These are phyloP conservation scores for Agelaius tricolor DNA, from an alignment of 2,113 vertebrate species.

Conservation along the genomic window DNA sequence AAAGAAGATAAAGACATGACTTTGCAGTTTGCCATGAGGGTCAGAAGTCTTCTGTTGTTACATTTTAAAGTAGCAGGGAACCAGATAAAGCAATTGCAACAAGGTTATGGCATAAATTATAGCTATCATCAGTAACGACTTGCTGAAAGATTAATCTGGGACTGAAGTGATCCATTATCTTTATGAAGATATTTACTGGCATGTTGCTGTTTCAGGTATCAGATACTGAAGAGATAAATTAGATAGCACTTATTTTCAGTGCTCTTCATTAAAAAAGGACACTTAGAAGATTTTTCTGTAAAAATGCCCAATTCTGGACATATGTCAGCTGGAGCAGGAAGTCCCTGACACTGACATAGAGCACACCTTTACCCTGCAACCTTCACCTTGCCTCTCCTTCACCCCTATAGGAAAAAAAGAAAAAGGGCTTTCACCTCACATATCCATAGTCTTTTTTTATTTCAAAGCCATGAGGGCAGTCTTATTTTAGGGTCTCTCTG, in stretches of 20 bases:
- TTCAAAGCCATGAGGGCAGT: not conserved
- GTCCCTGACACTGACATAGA: not conserved
- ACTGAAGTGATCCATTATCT: not conserved
- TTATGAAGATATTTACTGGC: constrained; percentile 1
- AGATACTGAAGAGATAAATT: not conserved
- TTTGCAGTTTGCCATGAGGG: not conserved
- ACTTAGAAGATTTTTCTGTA: not conserved
- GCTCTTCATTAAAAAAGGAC: not conserved
- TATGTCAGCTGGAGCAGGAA: not conserved
- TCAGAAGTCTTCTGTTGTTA: not conserved
- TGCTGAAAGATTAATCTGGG: not conserved
- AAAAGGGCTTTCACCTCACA: not conserved
- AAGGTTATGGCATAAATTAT: not conserved
- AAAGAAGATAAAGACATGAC: not conserved
- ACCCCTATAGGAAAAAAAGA: not conserved
- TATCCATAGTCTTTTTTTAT: not conserved
- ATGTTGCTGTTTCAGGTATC: not conserved
- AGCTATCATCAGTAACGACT: not conserved
- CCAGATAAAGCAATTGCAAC: not conserved
- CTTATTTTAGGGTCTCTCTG: not conserved
- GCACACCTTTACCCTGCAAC: not conserved
- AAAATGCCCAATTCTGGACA: not conserved
- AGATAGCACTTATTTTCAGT: not conserved
- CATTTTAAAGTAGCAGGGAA: not conserved
- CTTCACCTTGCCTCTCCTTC: not conserved